Conservation (phyloP, 1,140 invertebrate genomes). For the Brachionus calyciflorus region DNA sequence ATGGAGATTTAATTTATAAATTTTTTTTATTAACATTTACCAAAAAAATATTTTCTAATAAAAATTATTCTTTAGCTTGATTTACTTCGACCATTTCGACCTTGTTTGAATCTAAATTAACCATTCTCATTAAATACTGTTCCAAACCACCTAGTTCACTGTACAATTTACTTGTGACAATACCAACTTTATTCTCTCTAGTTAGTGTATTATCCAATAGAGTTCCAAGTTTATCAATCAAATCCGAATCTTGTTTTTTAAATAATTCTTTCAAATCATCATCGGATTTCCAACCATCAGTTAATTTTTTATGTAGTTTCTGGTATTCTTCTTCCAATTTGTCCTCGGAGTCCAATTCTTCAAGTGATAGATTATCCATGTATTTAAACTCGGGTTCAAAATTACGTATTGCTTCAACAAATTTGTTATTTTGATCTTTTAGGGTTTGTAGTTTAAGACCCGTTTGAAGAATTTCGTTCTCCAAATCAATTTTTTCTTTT, state of each 20-base stretch:
- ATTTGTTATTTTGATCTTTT: slow-evolving; percentile 19
- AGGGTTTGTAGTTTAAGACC: slow-evolving; percentile 29
- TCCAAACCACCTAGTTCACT: slow-evolving; percentile 2
- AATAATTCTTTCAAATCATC: slow-evolving; percentile 12
- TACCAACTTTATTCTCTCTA: slow-evolving; percentile 28
- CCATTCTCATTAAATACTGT: slow-evolving; percentile 17
- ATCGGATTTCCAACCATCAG: slow-evolving; percentile 1
- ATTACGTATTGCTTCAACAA: neutral
- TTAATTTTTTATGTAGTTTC: neutral
- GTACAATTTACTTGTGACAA: slow-evolving; percentile 8
- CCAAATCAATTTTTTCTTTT: neutral
- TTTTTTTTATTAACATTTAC: too few relatives aligned
- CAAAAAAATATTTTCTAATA: too few relatives aligned
- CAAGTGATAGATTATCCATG: neutral
- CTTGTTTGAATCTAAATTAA: neutral
- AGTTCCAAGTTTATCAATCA: neutral
- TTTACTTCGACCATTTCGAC: too few relatives aligned
- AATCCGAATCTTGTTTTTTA: neutral
- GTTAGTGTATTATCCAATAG: neutral
- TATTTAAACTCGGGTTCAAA: slow-evolving; percentile 22
- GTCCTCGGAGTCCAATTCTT: neutral
- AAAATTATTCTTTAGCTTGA: too few relatives aligned
- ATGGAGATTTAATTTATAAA: too few relatives aligned
- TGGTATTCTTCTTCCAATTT: neutral
- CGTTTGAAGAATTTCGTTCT: neutral